phyloP scores from a whole-genome alignment of 2,797 vertebrate species.

The Morelia viridis region DNA sequence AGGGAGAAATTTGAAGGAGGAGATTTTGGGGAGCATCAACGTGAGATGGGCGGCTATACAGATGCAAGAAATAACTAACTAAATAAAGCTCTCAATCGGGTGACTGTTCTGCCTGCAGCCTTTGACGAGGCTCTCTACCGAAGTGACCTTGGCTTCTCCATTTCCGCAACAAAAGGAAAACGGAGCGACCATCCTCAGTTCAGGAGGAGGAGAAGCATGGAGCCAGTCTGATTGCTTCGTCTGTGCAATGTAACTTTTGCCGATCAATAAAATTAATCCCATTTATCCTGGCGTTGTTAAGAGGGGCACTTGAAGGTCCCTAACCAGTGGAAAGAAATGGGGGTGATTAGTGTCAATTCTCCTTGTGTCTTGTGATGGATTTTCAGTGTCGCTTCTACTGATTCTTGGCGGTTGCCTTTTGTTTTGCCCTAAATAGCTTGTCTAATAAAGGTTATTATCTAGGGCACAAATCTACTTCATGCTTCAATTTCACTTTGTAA shows the following conservation, averaged over 20 bases:
- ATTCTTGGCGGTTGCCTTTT: slow-evolving; percentile 66
- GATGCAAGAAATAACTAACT: neutral
- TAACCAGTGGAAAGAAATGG: slow-evolving; percentile 49
- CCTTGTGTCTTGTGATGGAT: slow-evolving; percentile 62
- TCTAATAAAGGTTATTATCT: slow-evolving; percentile 71
- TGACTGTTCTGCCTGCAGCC: neutral
- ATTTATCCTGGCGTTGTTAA: neutral
- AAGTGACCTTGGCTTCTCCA: neutral
- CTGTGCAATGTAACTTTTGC: slow-evolving; percentile 21
- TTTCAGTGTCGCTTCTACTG: slow-evolving; percentile 38
- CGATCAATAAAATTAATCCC: slow-evolving; percentile 31
- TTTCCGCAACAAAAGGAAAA: neutral
- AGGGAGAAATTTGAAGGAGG: neutral
- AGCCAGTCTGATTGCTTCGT: neutral
- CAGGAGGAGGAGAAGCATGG: neutral
- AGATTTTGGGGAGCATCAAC: too few species aligned
- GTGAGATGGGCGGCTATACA: neutral
- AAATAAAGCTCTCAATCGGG: neutral
- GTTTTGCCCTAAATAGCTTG: slow-evolving; percentile 69
- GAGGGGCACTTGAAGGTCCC: slow-evolving; percentile 41
- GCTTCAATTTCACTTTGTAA: slow-evolving; percentile 61
- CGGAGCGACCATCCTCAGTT: neutral
- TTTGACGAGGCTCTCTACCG: neutral
- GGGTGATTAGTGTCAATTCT: slow-evolving; percentile 54
- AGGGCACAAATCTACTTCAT: slow-evolving; percentile 68